These are phyloP conservation scores for Hesperia comma DNA, from an alignment of 2,888 invertebrate genomes.

Conservation along the genomic window DNA sequence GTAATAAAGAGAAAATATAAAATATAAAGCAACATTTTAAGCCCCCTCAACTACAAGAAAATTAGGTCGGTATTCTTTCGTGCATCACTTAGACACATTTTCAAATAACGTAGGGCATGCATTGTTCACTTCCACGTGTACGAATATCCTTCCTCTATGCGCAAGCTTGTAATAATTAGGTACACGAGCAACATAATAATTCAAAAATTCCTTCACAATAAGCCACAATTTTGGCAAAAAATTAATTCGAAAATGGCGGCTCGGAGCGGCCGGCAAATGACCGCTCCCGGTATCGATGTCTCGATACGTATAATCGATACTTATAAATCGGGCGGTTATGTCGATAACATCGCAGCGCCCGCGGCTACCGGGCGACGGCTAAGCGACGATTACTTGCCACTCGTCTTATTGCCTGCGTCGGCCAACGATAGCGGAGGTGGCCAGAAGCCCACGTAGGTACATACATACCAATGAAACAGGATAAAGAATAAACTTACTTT, in stretches of 20 bases:
- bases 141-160: too few relatives aligned
- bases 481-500: too few relatives aligned
- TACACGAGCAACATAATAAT: slow-evolving; percentile 20
- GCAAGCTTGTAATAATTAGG: background rate
- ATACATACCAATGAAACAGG: background rate
- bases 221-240: slow-evolving; percentile 38
- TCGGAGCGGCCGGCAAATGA: slow-evolving; percentile 60
- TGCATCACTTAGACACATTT: too few relatives aligned
- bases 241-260: slow-evolving; percentile 38
- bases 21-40: too few relatives aligned
- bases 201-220: slow-evolving; percentile 35
- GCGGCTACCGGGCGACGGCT: slow-evolving; percentile 82
- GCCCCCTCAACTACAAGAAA: too few relatives aligned
- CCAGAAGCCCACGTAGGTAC: background rate
- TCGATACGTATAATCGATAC: slow-evolving; percentile 83
- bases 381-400: slow-evolving; percentile 80
- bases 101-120: too few relatives aligned
- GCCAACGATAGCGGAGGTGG: slow-evolving; percentile 40
- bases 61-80: too few relatives aligned
- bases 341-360: slow-evolving; percentile 82
- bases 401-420: slow-evolving; percentile 74
- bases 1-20: too few relatives aligned
- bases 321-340: slow-evolving; percentile 83
- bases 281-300: slow-evolving; percentile 74
- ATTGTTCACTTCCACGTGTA: too few relatives aligned